Base-by-base conservation (phyloP, 2,113 vertebrate species). In the Engystomops pustulosus region DNA sequence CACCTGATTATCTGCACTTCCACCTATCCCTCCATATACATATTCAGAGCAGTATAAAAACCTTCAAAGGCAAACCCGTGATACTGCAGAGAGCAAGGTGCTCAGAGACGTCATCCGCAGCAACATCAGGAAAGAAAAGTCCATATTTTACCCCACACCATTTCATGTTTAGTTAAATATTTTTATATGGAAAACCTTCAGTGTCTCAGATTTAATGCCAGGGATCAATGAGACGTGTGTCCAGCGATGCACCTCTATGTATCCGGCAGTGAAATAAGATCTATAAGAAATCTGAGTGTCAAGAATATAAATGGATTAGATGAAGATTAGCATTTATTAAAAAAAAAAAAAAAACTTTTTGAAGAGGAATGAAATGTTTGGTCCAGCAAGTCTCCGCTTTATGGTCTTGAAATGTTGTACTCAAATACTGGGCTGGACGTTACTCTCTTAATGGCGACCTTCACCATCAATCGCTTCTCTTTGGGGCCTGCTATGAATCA, bases 321-420 rank as follows among this genome's bases (percentile, higher is more conserved):
- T 4, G 58, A 62, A 14, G 6, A 36, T 36, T 36, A 20, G 62
- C 32, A 36, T 36, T 67, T 34, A 34, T 80, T 85, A 86, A 83
- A 87, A 87, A 76, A 72, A 69, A 58, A 80, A 75, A 30, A 38
- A 49, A 82, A 20, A 27, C 86, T 87, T 86, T 86, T 53, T 85
- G 88, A 91, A 87, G 83, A 90, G 88, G 87, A 92, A 91, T 87
- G 90, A 89, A 92, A 90, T 85, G 88, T 86, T 93, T 94, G 93
- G 93, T 94, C 93, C 93, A 85, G 69, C 88, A 87, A 88, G 70
- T 88, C 84, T 85, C 20, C 12, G 3, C 44, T 11, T 72, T 80
- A 67, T 81, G 32, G 68, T 55, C 49, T 38, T 70, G 74, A 79
- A 85, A 79, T 62, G 45, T 58, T 41, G n/a, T n/a, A n/a, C n/a